Conservation (phyloP, 2,113 vertebrate genomes). For the Dicaeum eximium region DNA sequence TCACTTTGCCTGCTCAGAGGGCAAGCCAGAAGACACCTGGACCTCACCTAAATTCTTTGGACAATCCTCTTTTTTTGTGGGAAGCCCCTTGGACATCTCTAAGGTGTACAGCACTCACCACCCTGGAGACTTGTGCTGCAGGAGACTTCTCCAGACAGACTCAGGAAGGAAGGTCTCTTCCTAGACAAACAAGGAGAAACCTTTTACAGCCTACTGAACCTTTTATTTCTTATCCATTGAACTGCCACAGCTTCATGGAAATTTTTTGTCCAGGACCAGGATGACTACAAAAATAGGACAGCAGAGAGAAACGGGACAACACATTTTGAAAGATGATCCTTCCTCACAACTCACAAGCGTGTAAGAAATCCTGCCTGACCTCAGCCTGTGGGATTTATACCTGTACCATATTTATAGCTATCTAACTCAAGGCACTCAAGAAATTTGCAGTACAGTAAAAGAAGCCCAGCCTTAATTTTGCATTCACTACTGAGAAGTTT, state of each 20-base stretch:
- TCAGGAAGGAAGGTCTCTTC: neutral
- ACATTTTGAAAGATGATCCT: neutral
- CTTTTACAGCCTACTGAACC: neutral
- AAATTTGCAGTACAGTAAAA: neutral
- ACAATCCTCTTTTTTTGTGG: neutral
- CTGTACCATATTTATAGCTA: neutral
- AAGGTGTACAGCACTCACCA: neutral
- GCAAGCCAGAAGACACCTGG: neutral
- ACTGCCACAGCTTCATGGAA: accelerated
- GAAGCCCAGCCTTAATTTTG: neutral
- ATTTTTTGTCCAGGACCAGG: neutral
- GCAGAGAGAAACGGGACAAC: neutral
- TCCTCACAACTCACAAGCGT: neutral
- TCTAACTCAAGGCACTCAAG: neutral
- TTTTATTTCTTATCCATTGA: neutral
- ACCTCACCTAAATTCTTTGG: neutral
- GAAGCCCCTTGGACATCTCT: neutral
- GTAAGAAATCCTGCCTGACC: neutral
- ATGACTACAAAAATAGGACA: neutral
- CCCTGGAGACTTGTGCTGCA: neutral
- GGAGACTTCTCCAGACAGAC: neutral
- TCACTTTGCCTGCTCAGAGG: neutral
- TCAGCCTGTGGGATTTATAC: neutral
- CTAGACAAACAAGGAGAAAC: neutral
- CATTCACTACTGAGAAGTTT: neutral